phyloP scores from a whole-genome alignment of 2,888 invertebrate genomes.

The Cybosia mesomella region DNA sequence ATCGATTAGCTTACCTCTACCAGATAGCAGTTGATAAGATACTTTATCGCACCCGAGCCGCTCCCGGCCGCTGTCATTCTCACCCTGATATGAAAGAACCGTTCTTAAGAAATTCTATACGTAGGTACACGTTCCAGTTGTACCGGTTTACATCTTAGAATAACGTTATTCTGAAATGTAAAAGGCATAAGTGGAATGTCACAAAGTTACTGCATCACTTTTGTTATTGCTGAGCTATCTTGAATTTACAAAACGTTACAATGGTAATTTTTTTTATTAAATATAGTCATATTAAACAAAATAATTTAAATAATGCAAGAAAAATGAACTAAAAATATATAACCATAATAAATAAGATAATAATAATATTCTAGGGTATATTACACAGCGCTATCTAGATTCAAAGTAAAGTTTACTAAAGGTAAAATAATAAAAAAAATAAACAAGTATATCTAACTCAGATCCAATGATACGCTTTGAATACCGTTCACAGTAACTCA shows the following conservation, averaged over 20 bases:
- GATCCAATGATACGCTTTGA: background rate
- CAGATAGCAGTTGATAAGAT: constrained; percentile 77
- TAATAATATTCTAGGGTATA: too few relatives aligned
- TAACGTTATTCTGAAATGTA: background rate
- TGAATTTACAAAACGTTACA: too few relatives aligned
- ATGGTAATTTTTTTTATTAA: background rate
- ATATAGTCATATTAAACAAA: too few relatives aligned
- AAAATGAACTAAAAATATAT: too few relatives aligned
- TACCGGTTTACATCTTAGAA: background rate
- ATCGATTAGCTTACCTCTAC: constrained; percentile 75
- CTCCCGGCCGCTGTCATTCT: constrained; percentile 62
- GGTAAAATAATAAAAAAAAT: background rate
- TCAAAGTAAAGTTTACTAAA: background rate
- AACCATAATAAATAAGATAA: too few relatives aligned
- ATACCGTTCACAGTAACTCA: background rate
- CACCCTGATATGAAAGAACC: constrained; percentile 55
- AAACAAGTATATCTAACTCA: background rate
- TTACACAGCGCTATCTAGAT: background rate
- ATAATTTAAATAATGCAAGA: too few relatives aligned
- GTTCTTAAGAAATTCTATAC: constrained; percentile 31
- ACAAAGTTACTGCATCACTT: too few relatives aligned
- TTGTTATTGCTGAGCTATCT: too few relatives aligned
- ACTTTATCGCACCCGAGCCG: constrained; percentile 71
- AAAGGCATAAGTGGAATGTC: background rate
- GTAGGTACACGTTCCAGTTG: constrained; percentile 2